A percentile compares a stretch with the other conserved stretches of the same genome.
Evolutionary conservation across 1,140 invertebrate species (phyloP).

Genomic region (Wiebesia pumilae): DNA sequence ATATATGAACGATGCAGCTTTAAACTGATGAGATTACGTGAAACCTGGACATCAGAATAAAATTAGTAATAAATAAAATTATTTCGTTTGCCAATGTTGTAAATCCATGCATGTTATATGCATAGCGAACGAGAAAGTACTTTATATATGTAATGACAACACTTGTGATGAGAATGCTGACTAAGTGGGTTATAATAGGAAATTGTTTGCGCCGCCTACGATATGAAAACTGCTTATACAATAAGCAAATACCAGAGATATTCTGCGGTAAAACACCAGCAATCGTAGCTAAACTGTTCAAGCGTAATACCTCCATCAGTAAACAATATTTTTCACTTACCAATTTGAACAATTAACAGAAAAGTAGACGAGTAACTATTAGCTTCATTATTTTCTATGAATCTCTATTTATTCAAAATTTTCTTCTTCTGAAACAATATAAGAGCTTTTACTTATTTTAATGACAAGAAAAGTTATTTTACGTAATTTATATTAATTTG

Average conservation of each 20-base stretch:
- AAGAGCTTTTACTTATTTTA: no score
- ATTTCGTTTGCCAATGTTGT: background rate
- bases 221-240: constrained; percentile 73
- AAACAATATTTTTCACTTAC: constrained; percentile 23
- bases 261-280: constrained; percentile 59
- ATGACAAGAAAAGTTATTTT: no score
- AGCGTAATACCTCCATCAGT: constrained; percentile 21
- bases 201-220: constrained; percentile 67
- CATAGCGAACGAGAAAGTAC: background rate
- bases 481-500: no score
- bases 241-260: constrained; percentile 71
- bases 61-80: constrained; percentile 5
- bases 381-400: no score
- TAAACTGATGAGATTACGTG: no score
- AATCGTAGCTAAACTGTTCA: constrained; percentile 50
- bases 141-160: constrained; percentile 31
- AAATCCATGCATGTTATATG: background rate
- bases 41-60: no score
- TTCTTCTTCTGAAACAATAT: no score
- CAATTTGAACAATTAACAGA: background rate
- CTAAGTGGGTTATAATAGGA: constrained; percentile 72
- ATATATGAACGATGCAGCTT: no score
- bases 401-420: no score
- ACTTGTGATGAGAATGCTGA: constrained; percentile 47
- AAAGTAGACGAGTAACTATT: background rate